Conservation (phyloP, 2,888 invertebrate species). For the Timema podura region DNA sequence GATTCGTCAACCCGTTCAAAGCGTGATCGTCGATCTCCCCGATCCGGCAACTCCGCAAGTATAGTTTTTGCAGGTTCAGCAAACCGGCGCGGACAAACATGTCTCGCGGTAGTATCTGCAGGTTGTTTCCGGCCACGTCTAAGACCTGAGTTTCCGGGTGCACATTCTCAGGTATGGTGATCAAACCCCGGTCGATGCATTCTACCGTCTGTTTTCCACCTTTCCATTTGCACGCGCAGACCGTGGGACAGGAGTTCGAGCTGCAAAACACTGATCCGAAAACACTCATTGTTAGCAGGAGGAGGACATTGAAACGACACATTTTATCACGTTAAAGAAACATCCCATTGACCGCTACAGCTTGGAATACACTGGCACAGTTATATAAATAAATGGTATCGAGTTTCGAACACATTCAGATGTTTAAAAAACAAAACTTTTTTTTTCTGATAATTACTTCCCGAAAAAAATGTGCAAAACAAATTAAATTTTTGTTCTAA, state of each 20-base stretch:
- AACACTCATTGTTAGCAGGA: too few relatives aligned
- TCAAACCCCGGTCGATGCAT: conserved; percentile 78
- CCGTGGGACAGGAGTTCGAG: conserved; percentile 55
- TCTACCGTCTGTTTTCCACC: conserved; percentile 90
- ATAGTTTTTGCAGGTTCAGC: conserved; percentile 81
- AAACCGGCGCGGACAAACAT: conserved; percentile 77
- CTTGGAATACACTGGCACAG: too few relatives aligned
- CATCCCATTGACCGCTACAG: too few relatives aligned
- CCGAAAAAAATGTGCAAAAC: too few relatives aligned
- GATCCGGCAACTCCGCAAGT: conserved; percentile 76
- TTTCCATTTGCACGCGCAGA: conserved; percentile 91
- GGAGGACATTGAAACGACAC: too few relatives aligned
- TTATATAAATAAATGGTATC: too few relatives aligned
- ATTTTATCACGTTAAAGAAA: too few relatives aligned
- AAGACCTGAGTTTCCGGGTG: conserved; percentile 88
- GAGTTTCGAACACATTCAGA: too few relatives aligned
- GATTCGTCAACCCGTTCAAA: conserved; percentile 80
- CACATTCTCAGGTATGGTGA: conserved; percentile 78
- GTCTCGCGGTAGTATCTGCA: conserved; percentile 76
- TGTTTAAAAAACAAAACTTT: too few relatives aligned
- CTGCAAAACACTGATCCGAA: too few relatives aligned
- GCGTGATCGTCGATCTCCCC: conserved; percentile 82
- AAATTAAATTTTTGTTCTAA: too few relatives aligned
- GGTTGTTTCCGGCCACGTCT: conserved; percentile 82
- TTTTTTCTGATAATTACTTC: too few relatives aligned